Base-by-base conservation (phyloP, 2,113 vertebrate species). In the Amia ocellicauda region DNA sequence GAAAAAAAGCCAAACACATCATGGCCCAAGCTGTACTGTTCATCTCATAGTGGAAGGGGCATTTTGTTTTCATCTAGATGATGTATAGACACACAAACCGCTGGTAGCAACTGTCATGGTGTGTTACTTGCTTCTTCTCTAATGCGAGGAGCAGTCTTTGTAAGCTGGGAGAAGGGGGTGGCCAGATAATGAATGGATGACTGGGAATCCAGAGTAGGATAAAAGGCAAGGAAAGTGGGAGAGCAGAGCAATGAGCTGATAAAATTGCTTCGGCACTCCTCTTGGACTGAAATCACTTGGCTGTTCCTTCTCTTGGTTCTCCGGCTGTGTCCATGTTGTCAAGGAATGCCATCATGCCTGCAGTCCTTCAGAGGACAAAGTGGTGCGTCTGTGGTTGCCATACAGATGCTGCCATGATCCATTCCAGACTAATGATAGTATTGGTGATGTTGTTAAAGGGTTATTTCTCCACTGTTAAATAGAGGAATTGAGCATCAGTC, bases 21-120 rank as follows among this genome's bases (percentile, higher is more conserved):
- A 47, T n/a, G 43, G 14, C 43, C n/a, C n/a, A 17, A 47, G 43
- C 43, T n/a, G 16, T 17, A 4, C 43, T 47, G 43, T 47, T 14
- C 14, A 47, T 47, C 43, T 47, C 43, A 47, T n/a, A 47, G 13
- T 14, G 14, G n/a, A 47, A 47, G 43, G 14, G 14, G 43, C 43
- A 47, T 47, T 47, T 47, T 47, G n/a, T 47, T 47, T 47, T 47
- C 43, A 47, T 47, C 43, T 47, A 3, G 43, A 47, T 47, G 43
- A 47, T 47, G 43, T 47, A 47, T 47, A 3, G 43, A 16, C 43
- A 2, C 10, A 3, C 16, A 47, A 47, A 47, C 43, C 4, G 43
- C n/a, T 47, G 43, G 43, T 47, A 47, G 43, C 43, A 47, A 47
- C 43, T 47, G 43, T 47, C 43, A 47, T 14, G 43, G n/a, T n/a